Conservation (phyloP, 2,113 vertebrate species). For the Melospiza melodia region DNA sequence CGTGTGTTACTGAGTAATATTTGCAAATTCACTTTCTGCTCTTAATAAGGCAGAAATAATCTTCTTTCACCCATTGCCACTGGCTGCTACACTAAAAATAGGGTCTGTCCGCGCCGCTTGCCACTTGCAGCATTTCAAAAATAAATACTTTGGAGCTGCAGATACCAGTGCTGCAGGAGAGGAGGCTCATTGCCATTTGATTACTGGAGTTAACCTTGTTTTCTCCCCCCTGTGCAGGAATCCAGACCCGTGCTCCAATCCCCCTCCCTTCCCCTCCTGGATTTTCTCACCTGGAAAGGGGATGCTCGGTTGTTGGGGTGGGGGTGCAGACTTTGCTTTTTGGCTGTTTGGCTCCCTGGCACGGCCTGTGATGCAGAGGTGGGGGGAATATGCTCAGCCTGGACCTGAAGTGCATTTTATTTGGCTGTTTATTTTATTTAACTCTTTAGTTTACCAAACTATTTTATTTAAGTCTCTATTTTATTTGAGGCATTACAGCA, state of each 20-base stretch:
- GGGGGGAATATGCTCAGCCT: neutral
- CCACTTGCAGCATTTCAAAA: slow-evolving; percentile 47
- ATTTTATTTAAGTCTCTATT: neutral
- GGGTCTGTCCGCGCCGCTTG: neutral
- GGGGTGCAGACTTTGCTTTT: neutral
- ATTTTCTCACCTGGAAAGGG: fast-evolving
- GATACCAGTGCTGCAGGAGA: slow-evolving; percentile 34
- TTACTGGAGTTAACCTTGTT: slow-evolving; percentile 51
- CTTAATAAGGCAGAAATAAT: slow-evolving; percentile 15
- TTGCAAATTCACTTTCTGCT: neutral
- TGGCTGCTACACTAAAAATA: slow-evolving; percentile 47
- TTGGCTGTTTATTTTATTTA: neutral
- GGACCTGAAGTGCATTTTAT: neutral
- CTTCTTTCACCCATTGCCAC: slow-evolving; percentile 26
- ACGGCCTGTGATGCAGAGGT: neutral
- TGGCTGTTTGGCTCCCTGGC: neutral
- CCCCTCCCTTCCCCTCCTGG: neutral
- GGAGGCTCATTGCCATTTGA: neutral
- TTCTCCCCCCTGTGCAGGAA: neutral
- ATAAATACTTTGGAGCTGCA: slow-evolving; percentile 22
- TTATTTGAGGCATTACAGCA: neutral
- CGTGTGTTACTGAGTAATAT: neutral
- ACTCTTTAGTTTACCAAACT: neutral
- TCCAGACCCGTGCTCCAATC: fast-evolving
- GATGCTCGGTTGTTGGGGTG: neutral